phyloP scores from a whole-genome alignment of 2,113 vertebrate genomes.

The Larimichthys polyactis region DNA sequence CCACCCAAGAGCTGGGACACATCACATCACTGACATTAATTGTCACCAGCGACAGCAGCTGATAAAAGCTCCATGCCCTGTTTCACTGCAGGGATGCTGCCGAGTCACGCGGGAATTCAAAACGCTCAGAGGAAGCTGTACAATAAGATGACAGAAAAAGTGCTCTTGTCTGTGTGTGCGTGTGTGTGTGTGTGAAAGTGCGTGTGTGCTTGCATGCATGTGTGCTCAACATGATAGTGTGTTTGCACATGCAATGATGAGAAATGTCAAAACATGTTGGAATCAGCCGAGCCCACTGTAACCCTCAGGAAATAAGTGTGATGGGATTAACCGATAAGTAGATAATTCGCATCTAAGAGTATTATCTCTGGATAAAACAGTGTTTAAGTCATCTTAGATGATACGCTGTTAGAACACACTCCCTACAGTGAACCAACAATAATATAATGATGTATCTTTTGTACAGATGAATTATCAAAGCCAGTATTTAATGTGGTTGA shows the following conservation, averaged over 20 bases:
- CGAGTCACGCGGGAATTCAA: constrained; percentile 55
- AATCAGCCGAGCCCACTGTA: constrained; percentile 56
- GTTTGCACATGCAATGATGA: constrained; percentile 46
- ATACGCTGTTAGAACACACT: constrained; percentile 31
- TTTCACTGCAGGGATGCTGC: constrained; percentile 43
- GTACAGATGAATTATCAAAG: constrained; percentile 27
- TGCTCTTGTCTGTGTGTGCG: background rate
- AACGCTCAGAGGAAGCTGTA: constrained; percentile 14
- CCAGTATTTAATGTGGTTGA: constrained; percentile 19
- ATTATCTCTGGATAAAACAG: constrained; percentile 68
- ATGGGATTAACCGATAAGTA: constrained; percentile 72
- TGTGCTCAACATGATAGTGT: constrained; percentile 25
- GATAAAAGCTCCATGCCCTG: constrained; percentile 66
- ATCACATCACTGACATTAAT: constrained; percentile 80
- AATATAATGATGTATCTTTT: constrained; percentile 45
- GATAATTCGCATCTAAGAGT: constrained; percentile 67
- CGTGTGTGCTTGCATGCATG: background rate
- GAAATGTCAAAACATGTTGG: constrained; percentile 64
- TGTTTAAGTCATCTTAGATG: constrained; percentile 57
- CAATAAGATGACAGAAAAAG: constrained; percentile 41
- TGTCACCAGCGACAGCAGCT: constrained; percentile 69
- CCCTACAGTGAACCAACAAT: constrained; percentile 48
- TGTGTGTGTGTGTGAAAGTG: background rate
- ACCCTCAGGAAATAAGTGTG: constrained; percentile 62
- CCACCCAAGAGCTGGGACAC: constrained; percentile 61